Evolutionary conservation across 2,113 vertebrate species (phyloP).

Genomic region (Nyctereutes procyonoides): DNA sequence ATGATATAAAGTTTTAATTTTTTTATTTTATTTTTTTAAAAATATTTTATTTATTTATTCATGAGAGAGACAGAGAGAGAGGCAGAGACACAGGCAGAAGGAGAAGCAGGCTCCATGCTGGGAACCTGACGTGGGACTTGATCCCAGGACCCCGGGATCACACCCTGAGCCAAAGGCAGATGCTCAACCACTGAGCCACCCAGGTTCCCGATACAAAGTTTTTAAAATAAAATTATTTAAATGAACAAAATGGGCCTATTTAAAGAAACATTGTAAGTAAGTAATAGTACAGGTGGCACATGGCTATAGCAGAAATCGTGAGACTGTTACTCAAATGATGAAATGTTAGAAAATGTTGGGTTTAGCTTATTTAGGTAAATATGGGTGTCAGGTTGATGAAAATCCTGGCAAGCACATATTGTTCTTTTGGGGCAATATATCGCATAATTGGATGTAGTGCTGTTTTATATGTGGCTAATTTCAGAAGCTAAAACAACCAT

Average conservation of each 20-base stretch:
- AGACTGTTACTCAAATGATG: constrained; percentile 37
- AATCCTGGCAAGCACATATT: constrained; percentile 52
- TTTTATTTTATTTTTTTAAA: too few relatives aligned
- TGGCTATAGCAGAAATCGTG: not conserved
- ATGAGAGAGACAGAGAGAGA: too few relatives aligned
- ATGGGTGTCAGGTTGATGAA: constrained; percentile 29
- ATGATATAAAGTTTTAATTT: not conserved
- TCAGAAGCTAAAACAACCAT: constrained; percentile 75
- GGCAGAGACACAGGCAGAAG: too few relatives aligned
- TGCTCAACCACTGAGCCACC: too few relatives aligned
- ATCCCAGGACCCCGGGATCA: too few relatives aligned
- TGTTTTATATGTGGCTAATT: constrained; percentile 80
- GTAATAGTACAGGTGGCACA: not conserved
- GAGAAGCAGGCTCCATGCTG: too few relatives aligned
- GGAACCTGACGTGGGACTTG: too few relatives aligned
- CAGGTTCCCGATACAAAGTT: not conserved
- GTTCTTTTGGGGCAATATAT: constrained; percentile 73
- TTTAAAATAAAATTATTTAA: constrained; percentile 55
- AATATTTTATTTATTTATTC: too few relatives aligned
- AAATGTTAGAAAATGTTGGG: constrained; percentile 35
- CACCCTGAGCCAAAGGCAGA: too few relatives aligned
- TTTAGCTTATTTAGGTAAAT: constrained; percentile 73
- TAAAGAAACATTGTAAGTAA: constrained; percentile 29
- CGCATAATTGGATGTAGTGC: constrained; percentile 70
- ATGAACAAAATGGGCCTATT: constrained; percentile 25